Conservation (phyloP, 1,140 invertebrate genomes). For the Bombus cullumanus region DNA sequence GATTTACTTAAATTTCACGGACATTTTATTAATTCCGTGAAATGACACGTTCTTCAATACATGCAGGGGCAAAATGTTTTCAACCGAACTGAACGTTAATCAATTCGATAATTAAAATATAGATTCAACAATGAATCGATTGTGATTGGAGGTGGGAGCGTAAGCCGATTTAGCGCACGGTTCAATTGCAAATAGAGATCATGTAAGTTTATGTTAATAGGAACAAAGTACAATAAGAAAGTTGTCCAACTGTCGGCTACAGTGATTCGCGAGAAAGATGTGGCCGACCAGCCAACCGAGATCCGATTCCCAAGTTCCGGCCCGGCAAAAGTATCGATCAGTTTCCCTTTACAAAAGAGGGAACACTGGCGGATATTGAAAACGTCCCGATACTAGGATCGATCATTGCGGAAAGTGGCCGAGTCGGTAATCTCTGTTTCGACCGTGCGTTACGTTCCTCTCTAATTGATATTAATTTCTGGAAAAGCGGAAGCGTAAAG, state of each 20-base stretch:
- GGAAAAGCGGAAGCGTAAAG: neutral
- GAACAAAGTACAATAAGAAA: neutral
- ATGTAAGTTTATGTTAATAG: neutral
- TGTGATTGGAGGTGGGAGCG: too few species aligned
- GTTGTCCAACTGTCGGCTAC: neutral
- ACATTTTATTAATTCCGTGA: neutral
- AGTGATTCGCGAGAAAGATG: neutral
- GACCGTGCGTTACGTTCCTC: neutral
- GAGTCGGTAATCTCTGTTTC: neutral
- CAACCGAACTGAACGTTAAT: too few species aligned
- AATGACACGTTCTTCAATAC: too few species aligned
- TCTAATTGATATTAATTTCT: conserved; percentile 4
- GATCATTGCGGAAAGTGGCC: neutral
- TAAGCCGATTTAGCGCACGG: neutral
- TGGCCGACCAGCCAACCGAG: neutral
- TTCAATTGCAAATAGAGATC: neutral
- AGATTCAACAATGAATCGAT: neutral
- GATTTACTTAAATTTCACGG: neutral
- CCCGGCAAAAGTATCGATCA: neutral
- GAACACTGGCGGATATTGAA: neutral
- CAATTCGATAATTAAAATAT: too few species aligned
- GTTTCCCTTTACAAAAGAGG: neutral
- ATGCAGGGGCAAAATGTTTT: too few species aligned
- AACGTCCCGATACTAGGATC: neutral
- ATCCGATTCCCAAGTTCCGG: neutral